Evolutionary conservation across 2,797 vertebrate genomes (phyloP).

Genomic region (Orientallactaga sibirica): DNA sequence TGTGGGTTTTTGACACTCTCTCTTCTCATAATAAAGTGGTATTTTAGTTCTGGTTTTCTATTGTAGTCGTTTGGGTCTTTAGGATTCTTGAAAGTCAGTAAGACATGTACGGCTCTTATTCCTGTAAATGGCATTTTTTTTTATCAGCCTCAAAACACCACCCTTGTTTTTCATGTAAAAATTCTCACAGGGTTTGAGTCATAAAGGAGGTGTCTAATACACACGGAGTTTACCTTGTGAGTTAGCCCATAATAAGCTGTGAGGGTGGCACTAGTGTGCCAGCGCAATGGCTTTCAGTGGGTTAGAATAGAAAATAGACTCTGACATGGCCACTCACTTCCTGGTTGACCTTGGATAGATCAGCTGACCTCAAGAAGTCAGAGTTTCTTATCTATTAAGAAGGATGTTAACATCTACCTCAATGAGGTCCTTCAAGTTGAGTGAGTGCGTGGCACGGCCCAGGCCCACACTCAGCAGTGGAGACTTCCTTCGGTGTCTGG

Average conservation of each 20-base stretch:
- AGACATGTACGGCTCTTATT: not conserved
- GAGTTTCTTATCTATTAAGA: not conserved
- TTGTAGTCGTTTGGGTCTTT: not conserved
- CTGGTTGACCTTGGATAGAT: not conserved
- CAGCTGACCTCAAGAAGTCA: not conserved
- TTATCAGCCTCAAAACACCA: not conserved
- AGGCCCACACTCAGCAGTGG: not conserved
- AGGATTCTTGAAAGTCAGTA: not conserved
- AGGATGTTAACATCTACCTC: not conserved
- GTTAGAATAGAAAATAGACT: not conserved
- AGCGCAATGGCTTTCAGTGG: not conserved
- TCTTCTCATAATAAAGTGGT: not conserved
- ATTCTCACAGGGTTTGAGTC: not conserved
- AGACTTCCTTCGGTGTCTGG: not conserved
- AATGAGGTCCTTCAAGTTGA: not conserved
- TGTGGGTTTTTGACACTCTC: not conserved
- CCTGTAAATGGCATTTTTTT: not conserved
- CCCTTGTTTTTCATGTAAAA: constrained; percentile 19
- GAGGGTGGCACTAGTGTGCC: not conserved
- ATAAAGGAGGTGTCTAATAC: not conserved
- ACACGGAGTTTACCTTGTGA: not conserved
- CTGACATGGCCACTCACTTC: not conserved
- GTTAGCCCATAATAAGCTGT: not conserved
- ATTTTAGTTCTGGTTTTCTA: constrained; percentile 45
- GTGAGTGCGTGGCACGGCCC: not conserved